Evolutionary conservation across 2,888 invertebrate genomes (phyloP), one percentile per base, ranked within the genome.

Genomic region (Tetragonula carbonaria): DNA sequence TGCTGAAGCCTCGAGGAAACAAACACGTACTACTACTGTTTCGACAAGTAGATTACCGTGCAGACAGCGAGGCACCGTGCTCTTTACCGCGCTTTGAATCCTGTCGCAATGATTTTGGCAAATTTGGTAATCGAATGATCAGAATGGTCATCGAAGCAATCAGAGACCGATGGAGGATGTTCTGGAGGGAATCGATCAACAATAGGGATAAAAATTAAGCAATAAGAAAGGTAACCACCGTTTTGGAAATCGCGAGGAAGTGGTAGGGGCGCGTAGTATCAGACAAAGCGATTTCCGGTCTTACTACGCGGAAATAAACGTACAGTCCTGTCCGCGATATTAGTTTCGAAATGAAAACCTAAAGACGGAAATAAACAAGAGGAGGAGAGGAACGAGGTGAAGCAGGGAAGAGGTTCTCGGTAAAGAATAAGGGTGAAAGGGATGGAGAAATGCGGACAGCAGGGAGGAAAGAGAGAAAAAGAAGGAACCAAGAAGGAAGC

Each of bases 311-410:
- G n/a, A 59, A 59, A n/a, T 14, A 14, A 59, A 59, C n/a, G 14
- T 59, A 59, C 28, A 16, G 16, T 18, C 11, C 16, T 28, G 23
- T 55, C 38, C 78, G 55, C 67, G 50, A 78, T 68, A 82, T 63
- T 63, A 63, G 57, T 50, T 57, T 75, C 67, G 72, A 80, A 72
- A 33, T 73, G 1, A 66, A 76, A 45, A 45, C 1, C 45, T 63
- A 83, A 72, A 75, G 66, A 80, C 74, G 80, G 76, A 83, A 83
- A 67, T 62, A 68, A 74, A 70, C 28, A 50, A 8, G 11, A n/a
- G 23, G 23, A 6, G n/a, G 28, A 28, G 28, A n/a, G 80, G 33
- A 74, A 70, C 57, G 71, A 67, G 59, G 67, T 50, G 72, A 72
- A 51, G 23, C 62, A 28, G 62, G 76, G 57, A 33, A 38, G 33